phyloP scores from a whole-genome alignment of 2,888 invertebrate species.

The Drosophila fulvimacula region DNA sequence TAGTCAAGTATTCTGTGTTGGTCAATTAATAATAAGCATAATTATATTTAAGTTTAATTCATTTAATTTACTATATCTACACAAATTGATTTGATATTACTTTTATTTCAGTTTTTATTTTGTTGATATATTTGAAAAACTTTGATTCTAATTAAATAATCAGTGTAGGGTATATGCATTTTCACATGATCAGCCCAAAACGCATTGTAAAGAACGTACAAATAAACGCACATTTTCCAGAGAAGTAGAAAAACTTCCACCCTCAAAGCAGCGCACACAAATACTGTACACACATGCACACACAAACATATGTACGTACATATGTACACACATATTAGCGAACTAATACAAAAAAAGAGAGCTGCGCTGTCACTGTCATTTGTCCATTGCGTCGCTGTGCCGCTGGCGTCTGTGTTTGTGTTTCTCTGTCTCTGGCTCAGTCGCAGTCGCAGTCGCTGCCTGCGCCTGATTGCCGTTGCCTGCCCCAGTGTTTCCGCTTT shows the following conservation, averaged over 20 bases:
- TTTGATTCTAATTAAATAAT: background rate
- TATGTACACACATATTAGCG: slow-evolving; percentile 62
- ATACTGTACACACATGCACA: slow-evolving; percentile 40
- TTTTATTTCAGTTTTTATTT: background rate
- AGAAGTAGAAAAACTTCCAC: slow-evolving; percentile 80
- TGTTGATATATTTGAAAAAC: background rate
- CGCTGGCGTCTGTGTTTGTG: slow-evolving; percentile 39
- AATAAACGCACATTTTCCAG: slow-evolving; percentile 81
- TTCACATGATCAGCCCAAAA: slow-evolving; percentile 62
- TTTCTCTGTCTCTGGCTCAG: slow-evolving; percentile 33
- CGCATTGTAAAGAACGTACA: slow-evolving; percentile 67
- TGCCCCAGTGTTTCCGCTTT: slow-evolving; percentile 81
- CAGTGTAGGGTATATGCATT: background rate
- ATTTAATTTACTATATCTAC: too few relatives aligned
- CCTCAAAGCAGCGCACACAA: slow-evolving; percentile 71
- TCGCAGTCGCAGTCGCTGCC: slow-evolving; percentile 57
- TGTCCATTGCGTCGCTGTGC: slow-evolving; percentile 71
- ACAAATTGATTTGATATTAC: background rate
- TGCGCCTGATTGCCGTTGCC: slow-evolving; percentile 68
- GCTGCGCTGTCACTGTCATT: slow-evolving; percentile 69
- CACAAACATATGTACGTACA: slow-evolving; percentile 22
- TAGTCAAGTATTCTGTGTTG: too few relatives aligned
- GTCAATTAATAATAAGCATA: background rate
- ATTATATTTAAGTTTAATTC: background rate
- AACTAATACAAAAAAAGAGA: slow-evolving; percentile 69